These are phyloP conservation scores for Chelonoidis abingdonii DNA, from an alignment of 2,113 vertebrate genomes.

Conservation along the genomic window DNA sequence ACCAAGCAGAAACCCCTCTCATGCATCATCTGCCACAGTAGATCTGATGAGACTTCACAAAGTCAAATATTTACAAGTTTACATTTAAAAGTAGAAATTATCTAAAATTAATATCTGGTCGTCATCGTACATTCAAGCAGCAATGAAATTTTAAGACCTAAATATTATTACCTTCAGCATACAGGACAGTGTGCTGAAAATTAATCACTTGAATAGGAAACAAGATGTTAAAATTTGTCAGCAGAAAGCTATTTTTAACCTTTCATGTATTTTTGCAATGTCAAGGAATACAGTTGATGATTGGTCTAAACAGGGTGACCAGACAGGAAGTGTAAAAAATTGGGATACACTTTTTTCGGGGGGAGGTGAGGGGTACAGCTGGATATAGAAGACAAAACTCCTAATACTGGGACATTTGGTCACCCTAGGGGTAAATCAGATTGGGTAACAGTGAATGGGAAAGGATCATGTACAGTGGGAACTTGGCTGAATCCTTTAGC, in stretches of 20 bases:
- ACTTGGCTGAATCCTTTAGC: not conserved
- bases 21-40: not conserved
- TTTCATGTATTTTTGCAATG: not conserved
- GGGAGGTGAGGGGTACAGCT: too few species aligned
- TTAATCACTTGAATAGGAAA: not conserved
- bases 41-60: not conserved
- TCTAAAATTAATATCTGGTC: not conserved
- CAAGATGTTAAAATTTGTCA: not conserved
- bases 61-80: not conserved
- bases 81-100: not conserved
- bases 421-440: not conserved
- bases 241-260: not conserved
- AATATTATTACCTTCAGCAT: slow-evolving; percentile 39
- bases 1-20: not conserved
- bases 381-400: too few species aligned
- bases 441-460: not conserved
- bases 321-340: too few species aligned
- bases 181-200: slow-evolving; percentile 4
- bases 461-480: not conserved
- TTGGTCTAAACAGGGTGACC: too few species aligned
- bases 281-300: not conserved
- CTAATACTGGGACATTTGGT: too few species aligned
- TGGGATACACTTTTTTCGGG: too few species aligned
- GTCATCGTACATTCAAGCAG: slow-evolving; percentile 36
- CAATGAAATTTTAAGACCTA: slow-evolving; percentile 41